phyloP scores from a whole-genome alignment of 1,140 invertebrate species.

The Archegozetes longisetosus region DNA sequence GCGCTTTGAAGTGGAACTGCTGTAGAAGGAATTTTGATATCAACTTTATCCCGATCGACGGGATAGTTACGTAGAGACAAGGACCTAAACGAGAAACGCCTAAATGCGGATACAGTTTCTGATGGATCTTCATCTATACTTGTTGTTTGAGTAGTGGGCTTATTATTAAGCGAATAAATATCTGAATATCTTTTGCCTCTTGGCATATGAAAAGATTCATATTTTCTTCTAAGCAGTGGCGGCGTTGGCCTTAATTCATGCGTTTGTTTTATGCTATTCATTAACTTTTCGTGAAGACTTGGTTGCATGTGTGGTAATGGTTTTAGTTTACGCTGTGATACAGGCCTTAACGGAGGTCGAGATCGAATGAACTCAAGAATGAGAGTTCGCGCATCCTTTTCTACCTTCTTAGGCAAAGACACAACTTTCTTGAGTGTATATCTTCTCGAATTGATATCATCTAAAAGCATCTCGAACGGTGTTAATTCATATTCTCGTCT shows the following conservation, averaged over 20 bases:
- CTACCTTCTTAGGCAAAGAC: conserved; percentile 53
- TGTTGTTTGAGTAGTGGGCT: background rate
- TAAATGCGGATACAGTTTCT: no score
- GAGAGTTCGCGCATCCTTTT: conserved; percentile 81
- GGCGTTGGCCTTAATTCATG: conserved; percentile 26
- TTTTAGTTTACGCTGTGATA: conserved; percentile 62
- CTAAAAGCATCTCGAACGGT: conserved; percentile 93
- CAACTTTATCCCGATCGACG: background rate
- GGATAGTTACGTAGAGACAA: background rate
- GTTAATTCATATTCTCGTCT: conserved; percentile 72
- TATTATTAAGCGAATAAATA: background rate
- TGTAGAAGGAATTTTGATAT: no score
- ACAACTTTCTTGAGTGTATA: conserved; percentile 46
- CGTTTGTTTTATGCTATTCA: conserved; percentile 71
- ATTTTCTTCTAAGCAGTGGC: conserved; percentile 16
- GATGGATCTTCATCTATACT: no score
- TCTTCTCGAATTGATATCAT: conserved; percentile 73
- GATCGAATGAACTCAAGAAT: conserved; percentile 92
- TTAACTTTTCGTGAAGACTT: conserved; percentile 62
- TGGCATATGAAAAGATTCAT: background rate
- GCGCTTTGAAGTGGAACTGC: no score
- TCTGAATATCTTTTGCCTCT: background rate
- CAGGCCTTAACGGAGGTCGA: conserved; percentile 78
- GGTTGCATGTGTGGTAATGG: conserved; percentile 45
- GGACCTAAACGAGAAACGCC: background rate